Conservation (phyloP, 2,888 invertebrate species). For the Aleiodes alternator region DNA sequence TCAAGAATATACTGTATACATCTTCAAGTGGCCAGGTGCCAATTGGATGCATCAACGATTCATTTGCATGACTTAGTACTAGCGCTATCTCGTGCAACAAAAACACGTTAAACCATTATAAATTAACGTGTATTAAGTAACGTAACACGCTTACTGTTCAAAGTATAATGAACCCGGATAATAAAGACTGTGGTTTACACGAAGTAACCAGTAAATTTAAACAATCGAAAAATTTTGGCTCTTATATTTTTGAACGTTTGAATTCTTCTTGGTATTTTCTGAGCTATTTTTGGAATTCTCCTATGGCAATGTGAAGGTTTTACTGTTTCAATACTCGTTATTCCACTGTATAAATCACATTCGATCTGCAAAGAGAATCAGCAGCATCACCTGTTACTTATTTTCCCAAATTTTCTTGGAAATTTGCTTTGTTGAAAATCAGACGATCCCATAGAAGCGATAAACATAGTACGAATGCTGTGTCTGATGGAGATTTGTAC, state of each 20-base stretch:
- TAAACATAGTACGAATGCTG: constrained; percentile 43
- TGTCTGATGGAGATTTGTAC: too few species aligned
- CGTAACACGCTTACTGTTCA: constrained; percentile 7
- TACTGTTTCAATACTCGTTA: too few species aligned
- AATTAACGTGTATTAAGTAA: constrained; percentile 29
- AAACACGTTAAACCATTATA: constrained; percentile 29
- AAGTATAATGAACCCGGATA: constrained; percentile 50
- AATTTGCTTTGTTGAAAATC: not conserved
- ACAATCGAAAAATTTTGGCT: constrained; percentile 4
- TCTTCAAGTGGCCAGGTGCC: constrained; percentile 61
- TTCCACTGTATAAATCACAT: too few species aligned
- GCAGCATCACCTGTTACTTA: constrained; percentile 3
- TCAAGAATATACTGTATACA: constrained; percentile 47
- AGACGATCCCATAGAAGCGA: constrained; percentile 41
- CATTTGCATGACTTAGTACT: constrained; percentile 36
- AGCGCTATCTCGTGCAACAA: constrained; percentile 20
- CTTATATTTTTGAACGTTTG: constrained; percentile 2
- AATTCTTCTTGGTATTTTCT: constrained; percentile 4
- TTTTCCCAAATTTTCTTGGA: not conserved
- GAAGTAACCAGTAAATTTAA: constrained; percentile 10
- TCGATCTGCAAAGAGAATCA: too few species aligned
- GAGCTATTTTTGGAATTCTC: too few species aligned
- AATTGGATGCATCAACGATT: constrained; percentile 60
- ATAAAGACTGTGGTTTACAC: not conserved
- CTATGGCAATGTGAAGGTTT: too few species aligned